Evolutionary conservation across 2,888 invertebrate species (phyloP).

Genomic region (Drepana falcataria): DNA sequence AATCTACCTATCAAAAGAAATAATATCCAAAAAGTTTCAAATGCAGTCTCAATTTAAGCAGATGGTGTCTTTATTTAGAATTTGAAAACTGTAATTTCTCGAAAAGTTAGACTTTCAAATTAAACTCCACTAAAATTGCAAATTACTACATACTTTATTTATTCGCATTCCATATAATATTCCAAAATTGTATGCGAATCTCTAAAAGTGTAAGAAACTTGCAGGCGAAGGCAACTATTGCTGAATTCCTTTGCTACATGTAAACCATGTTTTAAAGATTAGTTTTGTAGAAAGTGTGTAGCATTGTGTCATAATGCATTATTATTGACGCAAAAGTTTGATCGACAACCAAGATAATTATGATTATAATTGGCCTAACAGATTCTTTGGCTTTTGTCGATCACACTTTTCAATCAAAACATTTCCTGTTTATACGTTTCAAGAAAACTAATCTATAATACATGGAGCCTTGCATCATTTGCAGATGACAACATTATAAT

Average conservation of each 20-base stretch:
- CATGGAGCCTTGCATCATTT: constrained; percentile 12
- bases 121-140: neutral
- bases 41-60: constrained; percentile 19
- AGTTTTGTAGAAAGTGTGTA: constrained; percentile 34
- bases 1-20: neutral
- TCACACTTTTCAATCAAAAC: constrained; percentile 6
- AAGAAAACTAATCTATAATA: constrained; percentile 37
- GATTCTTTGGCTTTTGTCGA: constrained; percentile 8
- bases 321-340: constrained; percentile 11
- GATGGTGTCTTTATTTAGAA: constrained; percentile 3
- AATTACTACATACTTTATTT: neutral
- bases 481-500: constrained; percentile 18
- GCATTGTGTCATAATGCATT: constrained; percentile 12
- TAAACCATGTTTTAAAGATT: constrained; percentile 22
- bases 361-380: constrained; percentile 14
- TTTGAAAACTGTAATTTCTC: neutral
- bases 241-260: neutral
- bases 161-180: neutral
- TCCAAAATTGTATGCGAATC: neutral
- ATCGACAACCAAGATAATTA: constrained; percentile 14
- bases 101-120: neutral
- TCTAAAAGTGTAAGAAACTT: neutral
- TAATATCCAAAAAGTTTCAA: constrained; percentile 7
- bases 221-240: neutral
- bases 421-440: constrained; percentile 20